A percentile compares a stretch with the other conserved stretches of the same genome.
Conservation (phyloP, 2,113 vertebrate genomes). For the Tenrec ecaudatus region DNA sequence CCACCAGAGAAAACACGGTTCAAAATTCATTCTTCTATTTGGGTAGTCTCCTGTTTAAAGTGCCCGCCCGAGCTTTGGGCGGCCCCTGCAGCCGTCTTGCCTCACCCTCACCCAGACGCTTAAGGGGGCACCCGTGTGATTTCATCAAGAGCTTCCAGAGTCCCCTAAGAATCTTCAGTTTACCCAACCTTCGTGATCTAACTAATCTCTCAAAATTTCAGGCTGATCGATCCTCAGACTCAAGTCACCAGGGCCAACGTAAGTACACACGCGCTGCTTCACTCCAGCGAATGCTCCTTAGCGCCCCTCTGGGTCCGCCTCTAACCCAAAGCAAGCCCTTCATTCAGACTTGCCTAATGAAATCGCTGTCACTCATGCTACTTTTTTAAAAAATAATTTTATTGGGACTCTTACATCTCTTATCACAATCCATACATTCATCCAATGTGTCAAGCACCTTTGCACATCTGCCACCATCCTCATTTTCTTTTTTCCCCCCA, state of each 20-base stretch:
- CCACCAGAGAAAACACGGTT: too few species aligned
- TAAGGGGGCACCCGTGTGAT: neutral
- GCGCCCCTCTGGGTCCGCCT: neutral
- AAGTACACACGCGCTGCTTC: conserved; percentile 83
- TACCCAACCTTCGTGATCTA: conserved; percentile 34
- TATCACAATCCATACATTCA: too few species aligned
- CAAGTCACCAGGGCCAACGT: conserved; percentile 96
- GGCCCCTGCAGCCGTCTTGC: neutral
- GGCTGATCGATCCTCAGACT: conserved; percentile 98
- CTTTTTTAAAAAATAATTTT: neutral
- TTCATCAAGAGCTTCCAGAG: neutral
- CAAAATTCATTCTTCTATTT: too few species aligned
- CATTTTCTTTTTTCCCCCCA: too few species aligned
- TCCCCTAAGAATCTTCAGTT: neutral
- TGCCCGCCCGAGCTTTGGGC: too few species aligned
- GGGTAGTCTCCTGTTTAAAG: too few species aligned
- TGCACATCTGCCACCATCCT: too few species aligned
- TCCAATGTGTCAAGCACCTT: too few species aligned
- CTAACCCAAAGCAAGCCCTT: neutral
- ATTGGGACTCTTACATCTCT: too few species aligned
- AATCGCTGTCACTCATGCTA: neutral
- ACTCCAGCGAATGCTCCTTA: neutral
- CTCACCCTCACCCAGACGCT: neutral
- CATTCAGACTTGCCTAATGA: neutral
- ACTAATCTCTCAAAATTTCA: conserved; percentile 78